Evolutionary conservation across 2,888 invertebrate species (phyloP), one percentile per base, ranked within the genome.

Genomic region (Pseudococcus viburni): DNA sequence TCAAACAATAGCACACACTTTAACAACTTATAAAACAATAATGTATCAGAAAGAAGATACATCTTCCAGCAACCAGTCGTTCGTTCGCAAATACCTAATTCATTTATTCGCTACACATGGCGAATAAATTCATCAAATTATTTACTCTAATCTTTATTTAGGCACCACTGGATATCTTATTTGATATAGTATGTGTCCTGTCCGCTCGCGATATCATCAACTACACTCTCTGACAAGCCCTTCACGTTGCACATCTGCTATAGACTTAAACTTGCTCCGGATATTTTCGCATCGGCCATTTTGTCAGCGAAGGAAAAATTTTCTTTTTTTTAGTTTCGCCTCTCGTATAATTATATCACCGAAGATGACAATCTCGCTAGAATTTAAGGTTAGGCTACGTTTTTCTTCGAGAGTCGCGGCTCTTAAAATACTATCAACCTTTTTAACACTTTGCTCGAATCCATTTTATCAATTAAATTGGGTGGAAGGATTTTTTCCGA

Each of bases 401-500:
- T 64, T 64, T 64, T 64, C 64, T 64, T 59, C 0, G 4, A 51
- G 26, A 33, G 26, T 33, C 26, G 15, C 59, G 17, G 42, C 42
- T 22, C 22, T 64, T 22, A 22, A 64, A 64, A 64, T 64, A 64
- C 48, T 59, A 59, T 64, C 64, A 64, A 64, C 64, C 64, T 64
- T 64, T 64, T 64, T 22, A 22, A 64, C 64, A 22, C 22, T 64
- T 64, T 22, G 19, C 64, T 64, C 64, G 64, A 64, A 64, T 33
- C 80, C 80, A 83, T 83, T 83, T 83, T n/a, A 46, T 46, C 80
- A 46, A 83, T 83, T 46, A 83, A 83, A 83, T 83, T 83, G 46
- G 42, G 33, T 19, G 42, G 80, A 83, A 83, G 80, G 46, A 33
- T 39, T 83, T 83, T 42, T 77, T 64, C 33, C 77, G 17, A 77